Base-by-base conservation (phyloP, 2,888 invertebrate genomes). In the Kuschelorhynchus macadamiae region DNA sequence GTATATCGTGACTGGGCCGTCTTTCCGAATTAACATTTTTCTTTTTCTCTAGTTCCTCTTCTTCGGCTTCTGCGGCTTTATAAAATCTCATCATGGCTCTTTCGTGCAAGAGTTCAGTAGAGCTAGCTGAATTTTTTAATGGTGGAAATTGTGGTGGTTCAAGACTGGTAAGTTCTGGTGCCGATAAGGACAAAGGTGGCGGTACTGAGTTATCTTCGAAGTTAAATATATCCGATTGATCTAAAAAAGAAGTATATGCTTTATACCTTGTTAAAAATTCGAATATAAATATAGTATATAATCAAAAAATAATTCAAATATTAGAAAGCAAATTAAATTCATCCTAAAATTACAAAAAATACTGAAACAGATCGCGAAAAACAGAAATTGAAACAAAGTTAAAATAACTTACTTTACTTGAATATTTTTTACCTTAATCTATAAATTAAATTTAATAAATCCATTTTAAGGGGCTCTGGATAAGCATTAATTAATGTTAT, bases 61-160 rank as follows among this genome's bases (percentile, higher is more conserved):
- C 91, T 80, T 93, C 91, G 74, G 91, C 87, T 60, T 90, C 91
- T 1, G 91, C 89, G 8, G 92, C 93, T 81, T 91, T 89, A 79
- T 93, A 92, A 80, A 94, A 91, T 36, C 94, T 86, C 7, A 91
- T 91, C 91, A 94, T 92, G 9, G 93, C 92, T 44, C 90, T 87
- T 80, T 94, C 94, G 80, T 93, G 93, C 0, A 95, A 86, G 3
- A 95, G 85, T 80, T 94, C 94, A 0, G 93, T 91, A 1, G 94
- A 94, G 78, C 94, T 94, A 20, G 92, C 91, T 0, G 93, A 91
- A 74, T 90, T 88, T 21, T 92, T 88, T 32, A 94, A 82, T 1
- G 85, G 83, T 56, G 86, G 85, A 47, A 88, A 84, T 18, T 83
- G 73, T 39, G 86, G 84, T 46, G 89, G 86, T 75, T 90, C 87